Evolutionary conservation across 2,797 vertebrate species (phyloP).

Genomic region (Adelosebastes latens): DNA sequence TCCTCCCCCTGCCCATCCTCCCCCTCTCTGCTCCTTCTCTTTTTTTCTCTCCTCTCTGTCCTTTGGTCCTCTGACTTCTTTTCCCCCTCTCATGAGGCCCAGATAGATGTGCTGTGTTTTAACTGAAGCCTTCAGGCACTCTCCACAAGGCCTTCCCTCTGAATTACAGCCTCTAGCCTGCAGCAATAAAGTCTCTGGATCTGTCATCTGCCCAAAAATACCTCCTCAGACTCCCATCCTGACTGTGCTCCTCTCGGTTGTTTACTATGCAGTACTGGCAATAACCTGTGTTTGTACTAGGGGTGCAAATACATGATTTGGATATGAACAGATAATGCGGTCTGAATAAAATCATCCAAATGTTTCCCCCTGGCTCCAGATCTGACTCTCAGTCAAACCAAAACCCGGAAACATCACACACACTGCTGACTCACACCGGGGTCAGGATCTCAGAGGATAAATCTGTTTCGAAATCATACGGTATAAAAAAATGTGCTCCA

Average conservation of each 20-base stretch:
- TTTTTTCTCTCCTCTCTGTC: background rate
- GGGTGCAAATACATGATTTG: background rate
- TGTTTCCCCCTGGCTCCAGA: too few species aligned
- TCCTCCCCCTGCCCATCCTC: background rate
- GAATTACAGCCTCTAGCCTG: conserved; percentile 23
- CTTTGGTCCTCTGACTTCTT: background rate
- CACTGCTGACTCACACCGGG: too few species aligned
- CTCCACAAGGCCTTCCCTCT: conserved; percentile 14
- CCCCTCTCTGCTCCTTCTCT: background rate
- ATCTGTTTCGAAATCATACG: too few species aligned
- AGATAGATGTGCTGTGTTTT: conserved; percentile 22
- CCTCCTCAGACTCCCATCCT: background rate
- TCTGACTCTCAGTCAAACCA: too few species aligned
- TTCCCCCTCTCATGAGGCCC: background rate
- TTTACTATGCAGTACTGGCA: background rate
- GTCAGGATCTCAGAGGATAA: too few species aligned
- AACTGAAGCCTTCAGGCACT: conserved; percentile 9
- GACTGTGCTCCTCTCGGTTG: background rate
- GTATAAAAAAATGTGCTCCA: too few species aligned
- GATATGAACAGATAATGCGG: background rate
- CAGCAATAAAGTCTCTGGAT: conserved; percentile 25
- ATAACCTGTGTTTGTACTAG: background rate
- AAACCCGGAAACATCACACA: too few species aligned
- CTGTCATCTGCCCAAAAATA: background rate
- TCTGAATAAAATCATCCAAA: background rate